Conservation (phyloP, 1,140 invertebrate genomes). For the Eciton burchellii region DNA sequence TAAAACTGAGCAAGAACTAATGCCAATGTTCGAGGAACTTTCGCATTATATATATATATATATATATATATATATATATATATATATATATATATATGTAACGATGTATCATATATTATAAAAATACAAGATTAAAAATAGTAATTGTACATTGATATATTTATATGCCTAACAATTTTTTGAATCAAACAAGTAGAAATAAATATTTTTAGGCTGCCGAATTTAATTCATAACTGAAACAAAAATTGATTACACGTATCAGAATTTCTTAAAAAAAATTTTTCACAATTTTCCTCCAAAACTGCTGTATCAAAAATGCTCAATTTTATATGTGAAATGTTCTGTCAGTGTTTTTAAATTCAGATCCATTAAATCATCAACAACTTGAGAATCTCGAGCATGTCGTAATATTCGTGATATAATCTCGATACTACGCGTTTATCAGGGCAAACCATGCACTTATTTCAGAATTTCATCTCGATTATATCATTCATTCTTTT, state of each 20-base stretch:
- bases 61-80: too few relatives aligned
- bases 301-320: neutral
- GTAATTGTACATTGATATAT: neutral
- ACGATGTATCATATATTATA: neutral
- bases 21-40: neutral
- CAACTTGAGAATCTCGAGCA: conserved; percentile 36
- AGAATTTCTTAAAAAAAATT: neutral
- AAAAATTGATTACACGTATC: neutral
- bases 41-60: too few relatives aligned
- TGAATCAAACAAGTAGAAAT: neutral
- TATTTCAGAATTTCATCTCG: conserved; percentile 11
- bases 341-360: neutral
- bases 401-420: conserved; percentile 38
- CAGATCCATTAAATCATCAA: neutral
- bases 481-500: neutral
- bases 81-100: too few relatives aligned
- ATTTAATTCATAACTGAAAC: conserved; percentile 13
- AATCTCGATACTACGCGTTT: conserved; percentile 35
- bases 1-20: conserved; percentile 12
- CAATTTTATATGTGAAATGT: neutral
- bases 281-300: neutral
- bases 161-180: neutral
- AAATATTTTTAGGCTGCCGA: neutral
- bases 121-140: conserved; percentile 14
- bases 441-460: conserved; percentile 67